These are phyloP conservation scores for Rhynchomys soricoides DNA, from an alignment of 2,113 vertebrate genomes.

Conservation along the genomic window DNA sequence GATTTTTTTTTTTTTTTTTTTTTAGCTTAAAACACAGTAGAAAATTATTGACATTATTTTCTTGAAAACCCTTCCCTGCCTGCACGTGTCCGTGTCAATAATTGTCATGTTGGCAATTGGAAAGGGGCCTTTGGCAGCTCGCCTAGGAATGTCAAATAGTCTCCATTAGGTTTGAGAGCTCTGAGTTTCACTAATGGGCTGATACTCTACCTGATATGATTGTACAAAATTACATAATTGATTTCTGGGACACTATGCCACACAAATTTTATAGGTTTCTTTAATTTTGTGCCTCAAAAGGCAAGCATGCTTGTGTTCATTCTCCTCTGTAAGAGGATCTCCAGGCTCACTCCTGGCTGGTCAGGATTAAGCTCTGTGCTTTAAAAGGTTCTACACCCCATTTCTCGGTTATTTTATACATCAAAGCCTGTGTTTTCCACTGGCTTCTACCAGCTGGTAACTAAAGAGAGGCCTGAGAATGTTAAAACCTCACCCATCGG, in stretches of 20 bases:
- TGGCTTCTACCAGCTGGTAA: neutral
- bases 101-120: slow-evolving; percentile 84
- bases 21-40: slow-evolving; percentile 84
- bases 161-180: slow-evolving; percentile 85
- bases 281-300: slow-evolving; percentile 78
- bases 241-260: slow-evolving; percentile 83
- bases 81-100: slow-evolving; percentile 85
- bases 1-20: slow-evolving; percentile 80
- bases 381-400: slow-evolving; percentile 17
- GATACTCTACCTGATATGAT: slow-evolving; percentile 84
- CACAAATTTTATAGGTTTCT: slow-evolving; percentile 79
- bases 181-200: slow-evolving; percentile 84
- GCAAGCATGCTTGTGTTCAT: slow-evolving; percentile 65
- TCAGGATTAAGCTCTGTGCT: slow-evolving; percentile 61
- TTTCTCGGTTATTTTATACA: slow-evolving; percentile 53
- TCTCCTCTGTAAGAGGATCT: slow-evolving; percentile 72
- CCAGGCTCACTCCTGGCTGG: slow-evolving; percentile 60
- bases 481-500: neutral
- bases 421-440: slow-evolving; percentile 52
- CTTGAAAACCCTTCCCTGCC: slow-evolving; percentile 85
- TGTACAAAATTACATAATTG: slow-evolving; percentile 86
- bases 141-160: slow-evolving; percentile 85
- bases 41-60: slow-evolving; percentile 85
- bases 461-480: slow-evolving; percentile 29
- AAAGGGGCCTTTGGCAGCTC: slow-evolving; percentile 84